These are phyloP conservation scores for Bagarius yarrelli DNA, from an alignment of 2,113 vertebrate genomes.

Conservation along the genomic window DNA sequence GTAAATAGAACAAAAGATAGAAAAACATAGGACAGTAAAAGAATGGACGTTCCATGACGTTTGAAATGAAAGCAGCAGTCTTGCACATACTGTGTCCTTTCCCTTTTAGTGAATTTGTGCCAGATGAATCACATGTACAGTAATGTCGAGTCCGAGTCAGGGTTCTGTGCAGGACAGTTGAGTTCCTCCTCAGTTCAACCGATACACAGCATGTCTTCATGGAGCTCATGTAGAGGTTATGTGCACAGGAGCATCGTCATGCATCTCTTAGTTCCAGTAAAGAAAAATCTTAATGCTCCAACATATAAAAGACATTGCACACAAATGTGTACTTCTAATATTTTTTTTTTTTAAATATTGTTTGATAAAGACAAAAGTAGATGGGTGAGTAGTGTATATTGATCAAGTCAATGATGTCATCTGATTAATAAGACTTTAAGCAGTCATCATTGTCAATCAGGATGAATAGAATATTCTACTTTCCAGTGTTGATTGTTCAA, in stretches of 20 bases:
- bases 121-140: not conserved
- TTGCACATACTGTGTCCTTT: no score
- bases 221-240: no score
- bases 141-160: not conserved
- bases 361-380: no score
- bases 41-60: not conserved
- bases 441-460: not conserved
- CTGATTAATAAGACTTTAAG: slow-evolving; percentile 1
- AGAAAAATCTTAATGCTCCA: no score
- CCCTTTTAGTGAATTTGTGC: not conserved
- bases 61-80: not conserved
- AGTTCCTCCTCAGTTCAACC: no score
- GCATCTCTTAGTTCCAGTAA: no score
- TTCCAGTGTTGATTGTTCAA: slow-evolving; percentile 13
- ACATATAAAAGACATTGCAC: no score
- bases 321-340: no score
- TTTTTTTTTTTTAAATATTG: no score
- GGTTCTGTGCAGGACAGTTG: no score
- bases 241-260: no score
- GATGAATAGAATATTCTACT: not conserved
- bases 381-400: not conserved
- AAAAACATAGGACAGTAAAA: not conserved
- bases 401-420: not conserved
- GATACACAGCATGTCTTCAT: no score
- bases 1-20: not conserved